Evolutionary conservation across 1,140 invertebrate species (phyloP).

Genomic region (Cotesia vestalis): DNA sequence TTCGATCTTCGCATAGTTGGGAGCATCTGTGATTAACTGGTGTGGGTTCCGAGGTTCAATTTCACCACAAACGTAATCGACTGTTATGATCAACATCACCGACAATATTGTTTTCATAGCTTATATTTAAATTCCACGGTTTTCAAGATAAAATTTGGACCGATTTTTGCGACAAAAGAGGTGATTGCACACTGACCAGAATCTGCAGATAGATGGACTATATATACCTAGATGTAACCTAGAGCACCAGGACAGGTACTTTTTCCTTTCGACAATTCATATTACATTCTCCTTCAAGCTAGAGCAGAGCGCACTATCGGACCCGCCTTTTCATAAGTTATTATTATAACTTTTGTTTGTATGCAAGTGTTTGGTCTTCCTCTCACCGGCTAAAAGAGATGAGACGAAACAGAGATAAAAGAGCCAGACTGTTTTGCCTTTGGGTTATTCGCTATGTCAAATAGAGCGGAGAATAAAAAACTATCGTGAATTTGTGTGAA

Average conservation of each 20-base stretch:
- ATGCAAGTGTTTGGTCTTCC: constrained; percentile 35
- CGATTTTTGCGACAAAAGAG: constrained; percentile 39
- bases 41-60: constrained; percentile 53
- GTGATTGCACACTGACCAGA: constrained; percentile 59
- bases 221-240: constrained; percentile 58
- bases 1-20: constrained; percentile 29
- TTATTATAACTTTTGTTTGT: constrained; percentile 47
- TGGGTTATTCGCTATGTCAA: constrained; percentile 53
- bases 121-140: no score
- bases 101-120: no score
- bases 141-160: neutral
- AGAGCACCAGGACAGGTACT: constrained; percentile 49
- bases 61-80: constrained; percentile 44
- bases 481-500: constrained; percentile 31
- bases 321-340: constrained; percentile 46
- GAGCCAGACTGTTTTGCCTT: no score
- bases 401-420: no score
- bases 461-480: constrained; percentile 67
- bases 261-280: constrained; percentile 53
- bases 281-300: constrained; percentile 60
- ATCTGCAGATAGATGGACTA: constrained; percentile 57
- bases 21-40: constrained; percentile 53
- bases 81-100: neutral
- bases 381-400: constrained; percentile 24
- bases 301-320: constrained; percentile 49